These are phyloP conservation scores for Passer domesticus DNA, from an alignment of 2,113 vertebrate species.

Conservation along the genomic window DNA sequence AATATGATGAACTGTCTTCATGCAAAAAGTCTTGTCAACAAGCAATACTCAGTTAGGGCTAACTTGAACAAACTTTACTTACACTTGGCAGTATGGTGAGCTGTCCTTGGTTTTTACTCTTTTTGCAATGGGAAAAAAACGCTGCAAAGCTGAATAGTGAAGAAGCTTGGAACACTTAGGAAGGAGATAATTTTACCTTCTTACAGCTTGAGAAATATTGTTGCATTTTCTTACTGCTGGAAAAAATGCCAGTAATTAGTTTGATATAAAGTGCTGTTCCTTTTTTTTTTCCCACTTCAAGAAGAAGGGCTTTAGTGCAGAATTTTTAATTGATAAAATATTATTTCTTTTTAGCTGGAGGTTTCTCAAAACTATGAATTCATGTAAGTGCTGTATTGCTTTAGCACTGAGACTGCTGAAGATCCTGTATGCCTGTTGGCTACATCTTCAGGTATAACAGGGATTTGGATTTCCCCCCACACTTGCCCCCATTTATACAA, in stretches of 20 bases:
- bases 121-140: background rate
- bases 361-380: background rate
- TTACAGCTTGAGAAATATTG: background rate
- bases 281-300: background rate
- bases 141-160: background rate
- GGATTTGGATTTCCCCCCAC: background rate
- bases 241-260: background rate
- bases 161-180: background rate
- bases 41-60: constrained; percentile 10
- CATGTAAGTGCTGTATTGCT: background rate
- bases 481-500: background rate
- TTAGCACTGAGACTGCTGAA: background rate
- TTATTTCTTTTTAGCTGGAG: constrained; percentile 19
- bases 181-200: constrained; percentile 4
- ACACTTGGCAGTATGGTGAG: constrained; percentile 7
- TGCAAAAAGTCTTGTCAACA: constrained; percentile 2
- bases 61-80: constrained; percentile 20
- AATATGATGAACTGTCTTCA: constrained; percentile 17
- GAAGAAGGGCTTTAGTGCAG: background rate
- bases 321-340: background rate
- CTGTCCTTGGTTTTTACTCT: constrained; percentile 7
- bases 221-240: background rate
- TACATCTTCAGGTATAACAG: constrained; percentile 24
- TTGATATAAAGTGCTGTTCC: background rate
- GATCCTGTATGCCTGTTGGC: background rate